These are phyloP conservation scores for Eriocheir sinensis DNA, from an alignment of 1,140 invertebrate species.

Conservation along the genomic window DNA sequence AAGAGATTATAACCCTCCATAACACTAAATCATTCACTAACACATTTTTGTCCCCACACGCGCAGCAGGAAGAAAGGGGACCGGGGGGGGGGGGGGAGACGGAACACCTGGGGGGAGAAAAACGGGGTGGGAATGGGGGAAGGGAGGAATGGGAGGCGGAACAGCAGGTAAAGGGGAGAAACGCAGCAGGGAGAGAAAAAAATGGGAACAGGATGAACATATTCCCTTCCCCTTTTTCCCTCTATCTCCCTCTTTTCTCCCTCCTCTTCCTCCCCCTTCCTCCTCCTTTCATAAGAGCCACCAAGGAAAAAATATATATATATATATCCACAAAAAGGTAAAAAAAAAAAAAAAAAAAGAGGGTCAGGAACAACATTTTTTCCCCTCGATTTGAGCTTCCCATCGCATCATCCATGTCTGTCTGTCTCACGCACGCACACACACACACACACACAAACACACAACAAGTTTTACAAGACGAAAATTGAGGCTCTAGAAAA, in stretches of 20 bases:
- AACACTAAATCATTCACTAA: slow-evolving; percentile 51
- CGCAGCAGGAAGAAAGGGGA: neutral
- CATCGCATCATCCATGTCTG: too few species aligned
- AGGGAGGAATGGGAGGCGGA: neutral
- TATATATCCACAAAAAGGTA: neutral
- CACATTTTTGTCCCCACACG: slow-evolving; percentile 48
- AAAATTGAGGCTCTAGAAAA: too few species aligned
- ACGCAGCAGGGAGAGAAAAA: slow-evolving; percentile 19
- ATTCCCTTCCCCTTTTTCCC: neutral
- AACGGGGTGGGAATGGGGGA: neutral
- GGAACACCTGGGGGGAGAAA: neutral
- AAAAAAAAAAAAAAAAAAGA: too few species aligned
- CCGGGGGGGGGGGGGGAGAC: neutral
- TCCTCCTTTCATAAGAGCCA: neutral
- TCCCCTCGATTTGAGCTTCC: neutral
- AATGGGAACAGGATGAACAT: neutral
- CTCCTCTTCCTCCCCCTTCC: neutral
- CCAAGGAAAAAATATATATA: neutral
- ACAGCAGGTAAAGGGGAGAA: neutral
- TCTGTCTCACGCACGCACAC: too few species aligned
- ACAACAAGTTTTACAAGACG: too few species aligned
- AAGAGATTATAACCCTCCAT: slow-evolving; percentile 29
- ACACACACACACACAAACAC: too few species aligned
- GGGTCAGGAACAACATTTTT: too few species aligned
- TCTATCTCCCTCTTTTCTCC: neutral